A percentile compares a stretch with the other conserved stretches of the same genome.
Evolutionary conservation across 2,888 invertebrate genomes (phyloP).

Genomic region (Piscicola geometra): DNA sequence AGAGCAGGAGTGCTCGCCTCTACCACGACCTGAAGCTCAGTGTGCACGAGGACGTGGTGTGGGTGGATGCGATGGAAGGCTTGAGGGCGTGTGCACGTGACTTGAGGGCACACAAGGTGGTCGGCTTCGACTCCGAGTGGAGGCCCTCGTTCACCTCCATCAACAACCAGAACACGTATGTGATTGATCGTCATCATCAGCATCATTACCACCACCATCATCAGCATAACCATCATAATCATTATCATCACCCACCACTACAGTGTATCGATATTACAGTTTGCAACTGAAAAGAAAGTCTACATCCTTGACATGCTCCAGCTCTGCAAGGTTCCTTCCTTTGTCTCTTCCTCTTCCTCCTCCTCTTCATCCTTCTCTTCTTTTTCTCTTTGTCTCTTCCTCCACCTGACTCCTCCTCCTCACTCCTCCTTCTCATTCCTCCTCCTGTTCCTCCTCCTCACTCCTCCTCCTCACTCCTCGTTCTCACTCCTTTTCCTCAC

Average conservation of each 20-base stretch:
- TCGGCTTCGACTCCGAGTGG: constrained; percentile 30
- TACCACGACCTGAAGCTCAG: constrained; percentile 16
- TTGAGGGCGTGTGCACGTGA: background rate
- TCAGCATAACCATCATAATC: no score
- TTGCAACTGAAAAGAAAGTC: constrained; percentile 11
- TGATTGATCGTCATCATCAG: background rate
- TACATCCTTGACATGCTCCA: constrained; percentile 13
- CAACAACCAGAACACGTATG: constrained; percentile 1
- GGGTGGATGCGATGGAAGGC: constrained; percentile 2
- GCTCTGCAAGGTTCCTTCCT: background rate
- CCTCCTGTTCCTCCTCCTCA: no score
- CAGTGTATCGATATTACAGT: constrained; percentile 27
- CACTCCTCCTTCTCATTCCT: no score
- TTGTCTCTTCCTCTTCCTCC: background rate
- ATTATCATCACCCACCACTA: background rate
- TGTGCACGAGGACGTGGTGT: background rate
- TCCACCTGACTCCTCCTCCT: no score
- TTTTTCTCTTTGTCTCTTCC: no score
- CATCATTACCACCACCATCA: background rate
- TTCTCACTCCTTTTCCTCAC: no score
- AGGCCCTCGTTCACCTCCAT: constrained; percentile 20
- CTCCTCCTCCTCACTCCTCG: no score
- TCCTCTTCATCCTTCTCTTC: no score
- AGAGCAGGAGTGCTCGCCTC: background rate
- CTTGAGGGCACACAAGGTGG: background rate